Percentiles rank a stretch among this genome's conserved stretches.
Evolutionary conservation across 2,797 vertebrate genomes (phyloP).

Genomic region (Trichosurus vulpecula): DNA sequence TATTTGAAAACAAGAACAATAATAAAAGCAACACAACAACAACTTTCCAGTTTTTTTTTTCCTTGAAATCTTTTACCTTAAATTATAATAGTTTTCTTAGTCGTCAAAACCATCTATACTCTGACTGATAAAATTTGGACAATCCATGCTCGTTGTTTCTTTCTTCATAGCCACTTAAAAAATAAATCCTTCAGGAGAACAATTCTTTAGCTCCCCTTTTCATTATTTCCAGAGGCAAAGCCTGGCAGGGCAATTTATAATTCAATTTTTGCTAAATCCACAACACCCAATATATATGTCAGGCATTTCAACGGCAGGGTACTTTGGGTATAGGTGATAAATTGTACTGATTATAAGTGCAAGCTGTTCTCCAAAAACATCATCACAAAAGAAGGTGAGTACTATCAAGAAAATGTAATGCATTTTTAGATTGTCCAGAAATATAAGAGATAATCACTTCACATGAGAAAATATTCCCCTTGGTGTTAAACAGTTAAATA

Average conservation of each 20-base stretch:
- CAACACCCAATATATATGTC: constrained; percentile 98
- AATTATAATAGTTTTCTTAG: constrained; percentile 71
- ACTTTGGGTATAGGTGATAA: constrained; percentile 92
- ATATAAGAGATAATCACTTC: constrained; percentile 86
- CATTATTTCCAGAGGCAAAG: constrained; percentile 91
- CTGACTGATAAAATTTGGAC: constrained; percentile 83
- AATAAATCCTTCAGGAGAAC: constrained; percentile 87
- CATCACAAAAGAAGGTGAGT: constrained; percentile 86
- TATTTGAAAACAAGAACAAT: not conserved
- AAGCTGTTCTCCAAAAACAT: constrained; percentile 89
- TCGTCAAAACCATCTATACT: constrained; percentile 73
- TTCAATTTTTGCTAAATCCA: constrained; percentile 95
- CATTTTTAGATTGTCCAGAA: constrained; percentile 87
- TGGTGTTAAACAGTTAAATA: constrained; percentile 80
- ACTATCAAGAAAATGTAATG: constrained; percentile 87
- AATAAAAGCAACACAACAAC: constrained; percentile 61
- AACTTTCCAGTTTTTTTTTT: constrained; percentile 31
- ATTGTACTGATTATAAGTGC: constrained; percentile 90
- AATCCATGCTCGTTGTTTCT: constrained; percentile 84
- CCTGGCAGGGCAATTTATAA: constrained; percentile 93
- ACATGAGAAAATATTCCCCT: constrained; percentile 80
- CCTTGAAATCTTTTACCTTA: constrained; percentile 55
- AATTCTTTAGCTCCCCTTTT: constrained; percentile 87
- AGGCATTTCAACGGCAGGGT: constrained; percentile 93
- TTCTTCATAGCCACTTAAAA: constrained; percentile 83